phyloP scores from a whole-genome alignment of 1,140 invertebrate genomes.

The Condylostylus longicornis region DNA sequence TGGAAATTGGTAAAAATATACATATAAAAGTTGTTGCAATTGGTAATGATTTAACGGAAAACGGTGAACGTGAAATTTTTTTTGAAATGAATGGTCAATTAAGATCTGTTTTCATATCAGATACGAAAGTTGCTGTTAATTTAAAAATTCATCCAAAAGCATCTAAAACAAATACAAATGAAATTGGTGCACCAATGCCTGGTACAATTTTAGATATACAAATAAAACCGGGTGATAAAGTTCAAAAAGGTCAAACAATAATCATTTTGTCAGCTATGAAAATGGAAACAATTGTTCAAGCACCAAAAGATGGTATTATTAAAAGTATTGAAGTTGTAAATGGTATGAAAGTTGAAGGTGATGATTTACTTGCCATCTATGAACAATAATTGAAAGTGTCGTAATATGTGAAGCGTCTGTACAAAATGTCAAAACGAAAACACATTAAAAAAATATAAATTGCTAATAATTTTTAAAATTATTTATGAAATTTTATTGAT shows the following conservation, averaged over 20 bases:
- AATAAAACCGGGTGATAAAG: constrained; percentile 77
- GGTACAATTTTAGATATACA: constrained; percentile 76
- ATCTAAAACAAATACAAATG: constrained; percentile 66
- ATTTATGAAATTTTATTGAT: too few relatives aligned
- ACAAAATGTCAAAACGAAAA: too few relatives aligned
- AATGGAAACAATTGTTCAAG: constrained; percentile 99
- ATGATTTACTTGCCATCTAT: constrained; percentile 84
- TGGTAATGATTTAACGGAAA: constrained; percentile 77
- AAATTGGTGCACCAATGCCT: constrained; percentile 96
- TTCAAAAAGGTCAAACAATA: constrained; percentile 84
- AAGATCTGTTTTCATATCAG: constrained; percentile 82
- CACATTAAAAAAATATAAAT: too few relatives aligned
- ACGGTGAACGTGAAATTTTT: constrained; percentile 91
- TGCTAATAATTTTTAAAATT: too few relatives aligned
- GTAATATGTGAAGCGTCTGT: too few relatives aligned
- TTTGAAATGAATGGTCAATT: constrained; percentile 98
- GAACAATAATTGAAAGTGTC: too few relatives aligned
- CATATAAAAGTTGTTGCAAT: constrained; percentile 89
- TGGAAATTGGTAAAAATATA: constrained; percentile 91
- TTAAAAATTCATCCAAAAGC: constrained; percentile 92
- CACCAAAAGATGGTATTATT: constrained; percentile 73
- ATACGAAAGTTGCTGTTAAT: constrained; percentile 84
- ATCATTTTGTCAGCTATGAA: constrained; percentile 98
- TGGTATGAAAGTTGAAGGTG: constrained; percentile 88
- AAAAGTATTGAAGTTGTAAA: constrained; percentile 60